Conservation (phyloP, 1,140 invertebrate species). For the Chironomus tepperi region DNA sequence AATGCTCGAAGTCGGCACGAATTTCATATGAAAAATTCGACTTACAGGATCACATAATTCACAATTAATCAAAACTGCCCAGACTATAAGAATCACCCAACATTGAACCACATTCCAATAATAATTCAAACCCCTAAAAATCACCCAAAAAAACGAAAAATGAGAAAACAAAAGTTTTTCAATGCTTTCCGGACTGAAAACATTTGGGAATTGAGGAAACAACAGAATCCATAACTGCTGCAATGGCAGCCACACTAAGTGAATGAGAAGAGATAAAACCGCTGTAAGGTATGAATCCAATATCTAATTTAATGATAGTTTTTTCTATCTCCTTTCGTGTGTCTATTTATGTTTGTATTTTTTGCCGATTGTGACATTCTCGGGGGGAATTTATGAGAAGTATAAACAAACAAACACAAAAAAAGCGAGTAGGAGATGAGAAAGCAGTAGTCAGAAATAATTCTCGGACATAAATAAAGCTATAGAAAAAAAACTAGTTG, state of each 20-base stretch:
- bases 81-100: no score
- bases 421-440: neutral
- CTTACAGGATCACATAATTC: no score
- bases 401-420: neutral
- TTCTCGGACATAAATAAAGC: neutral
- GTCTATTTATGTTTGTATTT: no score
- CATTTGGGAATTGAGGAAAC: neutral
- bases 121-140: no score
- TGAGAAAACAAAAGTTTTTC: neutral
- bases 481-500: neutral
- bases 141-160: no score
- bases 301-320: slow-evolving; percentile 24
- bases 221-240: neutral
- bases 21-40: no score
- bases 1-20: no score
- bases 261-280: neutral
- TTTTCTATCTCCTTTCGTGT: neutral
- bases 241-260: neutral
- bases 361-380: neutral
- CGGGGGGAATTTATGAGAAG: neutral
- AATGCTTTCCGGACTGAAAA: neutral
- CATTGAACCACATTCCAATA: no score
- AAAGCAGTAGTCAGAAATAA: neutral
- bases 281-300: slow-evolving; percentile 22
- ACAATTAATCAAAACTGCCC: no score